Evolutionary conservation across 2,888 invertebrate genomes (phyloP), one percentile per base, ranked within the genome.

Genomic region (Megalurothrips usitatus): DNA sequence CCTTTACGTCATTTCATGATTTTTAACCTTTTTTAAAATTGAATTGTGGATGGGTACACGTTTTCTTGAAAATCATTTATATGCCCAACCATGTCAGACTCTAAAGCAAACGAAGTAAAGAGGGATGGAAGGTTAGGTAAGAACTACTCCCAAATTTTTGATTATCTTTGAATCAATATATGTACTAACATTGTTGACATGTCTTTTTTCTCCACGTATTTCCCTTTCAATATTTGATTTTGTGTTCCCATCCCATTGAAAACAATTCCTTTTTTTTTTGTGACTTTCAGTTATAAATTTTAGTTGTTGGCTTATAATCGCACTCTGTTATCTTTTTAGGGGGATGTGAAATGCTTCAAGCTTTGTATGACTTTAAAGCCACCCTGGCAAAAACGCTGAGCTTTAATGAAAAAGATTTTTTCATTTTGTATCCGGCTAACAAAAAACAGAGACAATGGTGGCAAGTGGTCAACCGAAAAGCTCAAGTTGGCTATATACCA

Each of bases 371-470:
- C 86, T 95, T 95, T 85, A 93, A 94, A 87, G 94, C 94, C 81
- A 94, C 94, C 79, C 92, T 94, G 85, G 92, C 94, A 19, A 95
- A 94, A 88, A 95, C 95, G 11, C 88, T 95, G 82, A 94, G 93
- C 86, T 95, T 95, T 87, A 90, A 90, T 84, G 93, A 92, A 85
- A 93, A 94, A 83, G 95, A 95, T 86, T 92, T 92, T 86, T 95
- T 95, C 86, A 92, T 93, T 84, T 88, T 95, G 28, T 92, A 95
- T 85, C 94, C 94, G 86, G 92, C 91, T 34, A 93, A 92, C 83
- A 92, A 92, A 6, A 94, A 94, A 85, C 94, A 94, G 86, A 90
- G 92, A 83, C 95, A 95, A 86, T 95, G 95, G 95, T 95, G 94
- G 95, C 94, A 94, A 89, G 95, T 95, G 80, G 92, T 95, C 84